Percentiles rank a stretch among this genome's conserved stretches.
These are phyloP conservation scores for Apocrypta bakeri DNA, from an alignment of 1,140 invertebrate species.

Conservation along the genomic window DNA sequence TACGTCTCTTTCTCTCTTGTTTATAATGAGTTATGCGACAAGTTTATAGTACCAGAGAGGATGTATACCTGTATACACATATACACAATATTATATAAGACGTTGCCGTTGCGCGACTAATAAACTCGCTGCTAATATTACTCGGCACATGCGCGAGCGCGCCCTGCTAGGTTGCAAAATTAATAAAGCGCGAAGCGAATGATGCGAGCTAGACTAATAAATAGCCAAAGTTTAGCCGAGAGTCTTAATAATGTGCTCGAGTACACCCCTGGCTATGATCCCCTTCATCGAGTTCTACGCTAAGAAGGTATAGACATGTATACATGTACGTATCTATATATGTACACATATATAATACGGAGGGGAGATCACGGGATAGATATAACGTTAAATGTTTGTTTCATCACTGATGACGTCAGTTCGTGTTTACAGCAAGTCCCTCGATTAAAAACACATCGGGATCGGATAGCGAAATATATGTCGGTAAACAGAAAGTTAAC, in stretches of 20 bases:
- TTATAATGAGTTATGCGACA: conserved; percentile 21
- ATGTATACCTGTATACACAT: neutral
- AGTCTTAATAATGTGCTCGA: conserved; percentile 59
- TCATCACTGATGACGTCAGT: neutral
- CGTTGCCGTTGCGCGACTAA: conserved; percentile 33
- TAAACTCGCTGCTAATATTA: conserved; percentile 51
- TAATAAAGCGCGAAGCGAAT: conserved; percentile 53
- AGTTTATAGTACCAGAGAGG: conserved; percentile 6
- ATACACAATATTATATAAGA: neutral
- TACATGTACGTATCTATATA: neutral
- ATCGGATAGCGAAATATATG: too few species aligned
- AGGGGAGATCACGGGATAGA: too few species aligned
- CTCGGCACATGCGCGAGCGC: conserved; percentile 15
- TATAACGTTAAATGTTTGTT: neutral
- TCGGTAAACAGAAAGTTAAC: neutral
- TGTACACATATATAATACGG: neutral
- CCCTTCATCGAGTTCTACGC: neutral
- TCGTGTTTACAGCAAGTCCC: neutral
- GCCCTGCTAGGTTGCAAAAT: conserved; percentile 29
- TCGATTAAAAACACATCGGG: conserved; percentile 6
- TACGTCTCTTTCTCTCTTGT: neutral
- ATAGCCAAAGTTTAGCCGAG: conserved; percentile 65
- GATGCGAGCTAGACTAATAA: conserved; percentile 63
- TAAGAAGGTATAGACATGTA: neutral
- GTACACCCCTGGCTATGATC: conserved; percentile 42